Evolutionary conservation across 2,113 vertebrate genomes (phyloP).

Genomic region (Tinamus guttatus): DNA sequence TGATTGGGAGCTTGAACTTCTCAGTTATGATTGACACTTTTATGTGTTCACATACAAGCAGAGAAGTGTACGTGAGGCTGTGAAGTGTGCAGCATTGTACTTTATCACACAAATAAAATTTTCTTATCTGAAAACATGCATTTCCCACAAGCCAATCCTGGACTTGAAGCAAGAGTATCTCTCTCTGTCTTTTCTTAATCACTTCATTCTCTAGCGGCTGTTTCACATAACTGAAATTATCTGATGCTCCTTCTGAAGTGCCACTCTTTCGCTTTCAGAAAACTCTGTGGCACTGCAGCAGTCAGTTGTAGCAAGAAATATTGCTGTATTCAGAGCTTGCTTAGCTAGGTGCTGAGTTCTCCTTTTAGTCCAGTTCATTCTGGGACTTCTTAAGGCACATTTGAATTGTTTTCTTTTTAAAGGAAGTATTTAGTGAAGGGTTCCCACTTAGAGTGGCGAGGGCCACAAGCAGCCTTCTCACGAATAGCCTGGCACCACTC

Average conservation of each 20-base stretch:
- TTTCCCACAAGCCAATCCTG: neutral
- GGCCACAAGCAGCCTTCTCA: neutral
- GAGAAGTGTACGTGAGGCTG: neutral
- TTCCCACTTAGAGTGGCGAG: neutral
- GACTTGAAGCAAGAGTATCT: neutral
- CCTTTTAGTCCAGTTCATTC: neutral
- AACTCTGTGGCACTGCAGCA: neutral
- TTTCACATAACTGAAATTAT: neutral
- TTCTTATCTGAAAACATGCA: neutral
- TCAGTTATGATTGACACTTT: neutral
- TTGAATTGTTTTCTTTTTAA: conserved; percentile 6
- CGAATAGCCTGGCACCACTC: neutral
- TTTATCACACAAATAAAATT: neutral
- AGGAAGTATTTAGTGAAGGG: neutral
- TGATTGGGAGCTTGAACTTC: neutral
- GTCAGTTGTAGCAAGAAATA: neutral
- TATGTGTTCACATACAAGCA: neutral
- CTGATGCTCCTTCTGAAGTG: neutral
- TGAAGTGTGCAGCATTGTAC: neutral
- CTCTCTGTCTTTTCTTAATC: neutral
- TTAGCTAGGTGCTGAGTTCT: neutral
- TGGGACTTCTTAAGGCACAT: neutral
- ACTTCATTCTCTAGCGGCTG: neutral
- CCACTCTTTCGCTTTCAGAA: neutral
- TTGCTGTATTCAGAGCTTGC: neutral